Conservation (phyloP, 2,797 vertebrate genomes). For the Coreius guichenoti region DNA sequence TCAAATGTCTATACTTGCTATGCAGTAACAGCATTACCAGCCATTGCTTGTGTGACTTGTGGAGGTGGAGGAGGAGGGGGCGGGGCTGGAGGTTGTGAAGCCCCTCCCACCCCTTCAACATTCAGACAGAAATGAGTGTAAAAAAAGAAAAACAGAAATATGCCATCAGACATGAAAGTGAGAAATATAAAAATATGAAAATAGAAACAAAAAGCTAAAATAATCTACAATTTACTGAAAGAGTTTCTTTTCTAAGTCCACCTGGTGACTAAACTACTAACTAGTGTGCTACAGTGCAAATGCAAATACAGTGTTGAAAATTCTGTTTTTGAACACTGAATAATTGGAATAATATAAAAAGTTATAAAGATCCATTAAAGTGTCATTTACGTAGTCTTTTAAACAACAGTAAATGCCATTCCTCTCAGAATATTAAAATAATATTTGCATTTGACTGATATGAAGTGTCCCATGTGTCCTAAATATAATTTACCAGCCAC, state of each 20-base stretch:
- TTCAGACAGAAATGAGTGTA: slow-evolving; percentile 22
- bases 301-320: not conserved
- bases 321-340: not conserved
- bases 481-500: slow-evolving; percentile 40
- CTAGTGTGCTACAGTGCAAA: not conserved
- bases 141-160: slow-evolving; percentile 19
- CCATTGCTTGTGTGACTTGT: slow-evolving; percentile 17
- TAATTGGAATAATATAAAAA: not conserved
- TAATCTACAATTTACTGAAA: not conserved
- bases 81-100: slow-evolving; percentile 7
- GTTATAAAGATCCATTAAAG: not conserved
- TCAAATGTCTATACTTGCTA: not conserved
- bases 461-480: not conserved
- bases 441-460: not conserved
- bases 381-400: not conserved
- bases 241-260: not conserved
- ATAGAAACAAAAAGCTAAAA: not conserved
- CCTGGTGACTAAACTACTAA: not conserved
- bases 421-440: not conserved
- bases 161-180: not conserved
- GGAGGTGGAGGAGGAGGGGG: slow-evolving; percentile 26
- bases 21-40: slow-evolving; percentile 46
- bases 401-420: not conserved
- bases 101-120: slow-evolving; percentile 27
- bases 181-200: not conserved